Conservation (phyloP, 2,113 vertebrate genomes). For the Petromus typicus region DNA sequence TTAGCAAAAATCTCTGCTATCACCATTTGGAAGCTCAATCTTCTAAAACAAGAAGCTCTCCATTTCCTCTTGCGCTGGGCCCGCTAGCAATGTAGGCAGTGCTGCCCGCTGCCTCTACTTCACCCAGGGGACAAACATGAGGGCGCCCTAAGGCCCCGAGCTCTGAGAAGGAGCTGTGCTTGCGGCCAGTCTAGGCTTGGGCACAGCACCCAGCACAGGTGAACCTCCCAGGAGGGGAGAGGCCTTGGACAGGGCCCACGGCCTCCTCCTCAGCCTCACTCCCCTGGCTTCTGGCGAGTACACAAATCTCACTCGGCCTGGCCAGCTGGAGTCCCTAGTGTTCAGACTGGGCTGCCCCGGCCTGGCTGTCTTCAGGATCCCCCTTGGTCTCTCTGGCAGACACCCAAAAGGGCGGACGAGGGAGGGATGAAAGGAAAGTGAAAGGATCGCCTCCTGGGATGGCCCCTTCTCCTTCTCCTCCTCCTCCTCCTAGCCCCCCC, state of each 20-base stretch:
- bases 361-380: background rate
- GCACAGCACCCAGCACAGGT: background rate
- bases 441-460: conserved; percentile 80
- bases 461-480: conserved; percentile 81
- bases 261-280: background rate
- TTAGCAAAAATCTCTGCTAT: background rate
- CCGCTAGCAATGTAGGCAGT: background rate
- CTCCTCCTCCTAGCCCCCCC: conserved; percentile 83
- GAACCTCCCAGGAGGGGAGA: background rate
- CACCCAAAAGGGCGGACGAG: conserved; percentile 52
- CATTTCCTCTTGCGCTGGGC: background rate
- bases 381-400: conserved; percentile 46
- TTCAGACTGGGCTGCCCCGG: conserved; percentile 32
- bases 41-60: background rate
- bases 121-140: background rate
- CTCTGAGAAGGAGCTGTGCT: background rate
- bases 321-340: background rate
- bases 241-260: background rate
- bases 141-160: background rate
- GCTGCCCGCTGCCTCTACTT: background rate
- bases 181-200: background rate
- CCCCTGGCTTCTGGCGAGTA: background rate
- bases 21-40: background rate
- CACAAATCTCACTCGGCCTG: background rate
- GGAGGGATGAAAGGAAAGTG: conserved; percentile 85